Evolutionary conservation across 2,797 vertebrate genomes (phyloP).

Genomic region (Sebastes taczanowskii): DNA sequence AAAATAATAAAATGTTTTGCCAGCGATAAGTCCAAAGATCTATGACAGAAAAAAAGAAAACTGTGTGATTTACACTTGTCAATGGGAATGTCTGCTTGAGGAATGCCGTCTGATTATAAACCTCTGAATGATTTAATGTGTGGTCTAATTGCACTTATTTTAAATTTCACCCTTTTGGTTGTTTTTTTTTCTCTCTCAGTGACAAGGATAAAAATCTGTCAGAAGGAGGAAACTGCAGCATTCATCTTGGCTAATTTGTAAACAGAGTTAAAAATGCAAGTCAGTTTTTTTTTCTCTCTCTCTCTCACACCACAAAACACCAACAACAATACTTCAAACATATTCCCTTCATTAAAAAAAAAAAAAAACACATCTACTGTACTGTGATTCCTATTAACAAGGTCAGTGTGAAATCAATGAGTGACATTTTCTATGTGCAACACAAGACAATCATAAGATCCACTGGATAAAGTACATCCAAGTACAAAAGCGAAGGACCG

Average conservation of each 20-base stretch:
- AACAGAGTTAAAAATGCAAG: constrained; percentile 81
- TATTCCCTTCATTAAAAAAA: constrained; percentile 76
- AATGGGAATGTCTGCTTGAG: constrained; percentile 79
- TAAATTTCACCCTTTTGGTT: constrained; percentile 63
- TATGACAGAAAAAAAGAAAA: constrained; percentile 14
- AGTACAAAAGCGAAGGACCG: constrained; percentile 51
- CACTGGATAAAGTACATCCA: constrained; percentile 51
- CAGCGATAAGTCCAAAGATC: constrained; percentile 8
- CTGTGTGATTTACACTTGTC: constrained; percentile 12
- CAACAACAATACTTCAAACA: constrained; percentile 64
- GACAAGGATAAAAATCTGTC: constrained; percentile 50
- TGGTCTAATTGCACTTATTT: constrained; percentile 87
- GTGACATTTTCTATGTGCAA: constrained; percentile 74
- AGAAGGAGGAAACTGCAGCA: constrained; percentile 81
- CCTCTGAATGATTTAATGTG: constrained; percentile 54
- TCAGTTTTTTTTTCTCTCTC: constrained; percentile 67
- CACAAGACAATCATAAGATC: constrained; percentile 68
- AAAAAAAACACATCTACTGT: constrained; percentile 4
- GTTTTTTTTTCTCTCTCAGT: constrained; percentile 45
- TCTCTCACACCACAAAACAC: constrained; percentile 35
- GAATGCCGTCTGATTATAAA: constrained; percentile 61
- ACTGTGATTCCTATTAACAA: constrained; percentile 66
- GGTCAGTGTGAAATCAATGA: constrained; percentile 77
- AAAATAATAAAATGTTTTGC: constrained; percentile 14
- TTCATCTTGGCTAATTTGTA: constrained; percentile 83